These are phyloP conservation scores for Elmis aenea DNA, from an alignment of 2,888 invertebrate species.

Conservation along the genomic window DNA sequence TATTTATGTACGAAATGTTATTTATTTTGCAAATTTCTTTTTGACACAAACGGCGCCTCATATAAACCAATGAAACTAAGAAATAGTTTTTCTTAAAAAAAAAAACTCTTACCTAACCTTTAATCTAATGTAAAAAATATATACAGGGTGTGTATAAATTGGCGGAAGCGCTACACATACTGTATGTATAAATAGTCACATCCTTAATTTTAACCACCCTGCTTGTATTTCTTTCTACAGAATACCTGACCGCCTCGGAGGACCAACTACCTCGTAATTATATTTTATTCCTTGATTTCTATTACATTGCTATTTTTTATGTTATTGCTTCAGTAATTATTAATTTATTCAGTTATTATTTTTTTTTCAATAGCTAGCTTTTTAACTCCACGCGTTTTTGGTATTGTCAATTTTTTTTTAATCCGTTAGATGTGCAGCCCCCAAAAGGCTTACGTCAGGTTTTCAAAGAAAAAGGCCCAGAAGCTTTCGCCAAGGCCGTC, in stretches of 20 bases:
- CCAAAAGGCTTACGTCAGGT: conserved; percentile 85
- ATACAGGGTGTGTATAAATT: too few species aligned
- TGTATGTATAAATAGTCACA: neutral
- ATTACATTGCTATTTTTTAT: conserved; percentile 6
- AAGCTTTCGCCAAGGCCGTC: conserved; percentile 93
- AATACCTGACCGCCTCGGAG: conserved; percentile 38
- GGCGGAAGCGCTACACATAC: too few species aligned
- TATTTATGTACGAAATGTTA: too few species aligned
- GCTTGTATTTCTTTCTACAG: conserved; percentile 41
- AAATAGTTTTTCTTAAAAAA: too few species aligned
- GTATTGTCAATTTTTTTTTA: conserved; percentile 10
- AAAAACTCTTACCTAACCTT: too few species aligned
- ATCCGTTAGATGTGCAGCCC: conserved; percentile 51
- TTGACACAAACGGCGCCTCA: too few species aligned
- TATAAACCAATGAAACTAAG: too few species aligned
- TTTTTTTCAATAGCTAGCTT: neutral
- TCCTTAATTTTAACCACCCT: conserved; percentile 27
- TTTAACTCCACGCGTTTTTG: conserved; percentile 1
- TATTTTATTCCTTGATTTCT: conserved; percentile 27
- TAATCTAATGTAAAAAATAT: too few species aligned
- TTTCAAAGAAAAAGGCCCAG: conserved; percentile 82
- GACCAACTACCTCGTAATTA: conserved; percentile 41
- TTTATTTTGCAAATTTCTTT: too few species aligned
- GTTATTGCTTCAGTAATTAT: neutral
- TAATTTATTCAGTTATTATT: neutral